A percentile compares a stretch with the other conserved stretches of the same genome.
phyloP scores from a whole-genome alignment of 2,888 invertebrate genomes.

The Alloscopus bannaensis region DNA sequence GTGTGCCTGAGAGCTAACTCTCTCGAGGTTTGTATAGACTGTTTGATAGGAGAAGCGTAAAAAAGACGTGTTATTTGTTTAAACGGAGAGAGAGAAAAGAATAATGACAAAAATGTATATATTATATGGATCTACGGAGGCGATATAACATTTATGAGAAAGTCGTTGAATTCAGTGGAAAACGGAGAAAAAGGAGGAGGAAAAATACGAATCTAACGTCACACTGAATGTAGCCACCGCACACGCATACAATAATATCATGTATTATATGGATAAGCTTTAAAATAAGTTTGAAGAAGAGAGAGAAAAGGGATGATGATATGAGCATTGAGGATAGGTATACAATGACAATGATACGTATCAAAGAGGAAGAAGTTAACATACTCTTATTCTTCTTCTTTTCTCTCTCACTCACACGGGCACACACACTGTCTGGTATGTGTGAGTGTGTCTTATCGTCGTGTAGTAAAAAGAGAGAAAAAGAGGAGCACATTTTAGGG shows the following conservation, averaged over 20 bases:
- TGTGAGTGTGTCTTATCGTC: slow-evolving; percentile 16
- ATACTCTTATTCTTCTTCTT: slow-evolving; percentile 48
- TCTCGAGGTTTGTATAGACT: slow-evolving; percentile 12
- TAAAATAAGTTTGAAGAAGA: slow-evolving; percentile 53
- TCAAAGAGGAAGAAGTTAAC: slow-evolving; percentile 57
- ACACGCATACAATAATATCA: slow-evolving; percentile 37
- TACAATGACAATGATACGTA: slow-evolving; percentile 64
- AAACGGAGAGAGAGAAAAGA: slow-evolving; percentile 30
- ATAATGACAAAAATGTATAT: slow-evolving; percentile 55
- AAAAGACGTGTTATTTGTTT: slow-evolving; percentile 29
- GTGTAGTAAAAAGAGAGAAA: slow-evolving; percentile 7
- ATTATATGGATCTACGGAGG: slow-evolving; percentile 31
- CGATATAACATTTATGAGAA: slow-evolving; percentile 57
- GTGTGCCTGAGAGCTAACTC: slow-evolving; percentile 28
- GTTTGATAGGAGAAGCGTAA: slow-evolving; percentile 36
- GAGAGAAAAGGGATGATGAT: slow-evolving; percentile 52
- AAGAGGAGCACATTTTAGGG: slow-evolving; percentile 40
- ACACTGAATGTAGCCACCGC: slow-evolving; percentile 37
- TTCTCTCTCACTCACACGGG: slow-evolving; percentile 7
- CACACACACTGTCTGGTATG: background rate
- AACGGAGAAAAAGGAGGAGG: slow-evolving; percentile 37
- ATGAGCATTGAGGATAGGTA: slow-evolving; percentile 56
- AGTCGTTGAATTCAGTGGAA: slow-evolving; percentile 56
- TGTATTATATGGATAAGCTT: slow-evolving; percentile 53
- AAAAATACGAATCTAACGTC: no score